A percentile compares a stretch with the other conserved stretches of the same genome.
Conservation (phyloP, 2,113 vertebrate genomes). For the Apus apus region DNA sequence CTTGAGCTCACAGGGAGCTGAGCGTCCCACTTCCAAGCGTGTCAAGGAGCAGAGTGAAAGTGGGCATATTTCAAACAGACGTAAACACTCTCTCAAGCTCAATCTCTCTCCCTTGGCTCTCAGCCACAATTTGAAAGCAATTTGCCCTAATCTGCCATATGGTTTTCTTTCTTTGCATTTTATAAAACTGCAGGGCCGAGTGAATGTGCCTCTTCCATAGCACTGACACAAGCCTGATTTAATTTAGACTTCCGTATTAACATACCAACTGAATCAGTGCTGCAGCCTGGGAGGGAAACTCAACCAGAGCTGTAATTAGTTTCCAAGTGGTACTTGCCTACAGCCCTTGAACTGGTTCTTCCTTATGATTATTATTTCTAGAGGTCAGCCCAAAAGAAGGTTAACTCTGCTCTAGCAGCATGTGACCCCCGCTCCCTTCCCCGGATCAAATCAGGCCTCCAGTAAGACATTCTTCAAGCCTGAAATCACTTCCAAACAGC, state of each 20-base stretch:
- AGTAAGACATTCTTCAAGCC: slow-evolving; percentile 82
- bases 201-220: slow-evolving; percentile 62
- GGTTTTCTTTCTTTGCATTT: slow-evolving; percentile 68
- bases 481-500: slow-evolving; percentile 83
- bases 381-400: slow-evolving; percentile 74
- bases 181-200: slow-evolving; percentile 58
- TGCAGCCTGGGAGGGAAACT: slow-evolving; percentile 33
- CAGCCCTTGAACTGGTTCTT: slow-evolving; percentile 34
- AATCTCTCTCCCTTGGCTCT: slow-evolving; percentile 42
- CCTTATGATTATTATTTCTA: slow-evolving; percentile 46
- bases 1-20: slow-evolving; percentile 38
- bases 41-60: slow-evolving; percentile 40
- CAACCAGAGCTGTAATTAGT: slow-evolving; percentile 62
- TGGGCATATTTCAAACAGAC: slow-evolving; percentile 66
- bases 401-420: slow-evolving; percentile 66
- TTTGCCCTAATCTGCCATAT: slow-evolving; percentile 67
- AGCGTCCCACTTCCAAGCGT: neutral
- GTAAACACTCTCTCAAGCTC: slow-evolving; percentile 13
- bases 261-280: slow-evolving; percentile 65
- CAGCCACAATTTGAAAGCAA: slow-evolving; percentile 49
- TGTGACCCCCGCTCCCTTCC: slow-evolving; percentile 56
- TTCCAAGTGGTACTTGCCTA: slow-evolving; percentile 46
- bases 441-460: slow-evolving; percentile 82
- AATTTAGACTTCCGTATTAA: slow-evolving; percentile 72
- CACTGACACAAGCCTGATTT: slow-evolving; percentile 70